Evolutionary conservation across 2,888 invertebrate species (phyloP).

Genomic region (Pachymerium ferrugineum): DNA sequence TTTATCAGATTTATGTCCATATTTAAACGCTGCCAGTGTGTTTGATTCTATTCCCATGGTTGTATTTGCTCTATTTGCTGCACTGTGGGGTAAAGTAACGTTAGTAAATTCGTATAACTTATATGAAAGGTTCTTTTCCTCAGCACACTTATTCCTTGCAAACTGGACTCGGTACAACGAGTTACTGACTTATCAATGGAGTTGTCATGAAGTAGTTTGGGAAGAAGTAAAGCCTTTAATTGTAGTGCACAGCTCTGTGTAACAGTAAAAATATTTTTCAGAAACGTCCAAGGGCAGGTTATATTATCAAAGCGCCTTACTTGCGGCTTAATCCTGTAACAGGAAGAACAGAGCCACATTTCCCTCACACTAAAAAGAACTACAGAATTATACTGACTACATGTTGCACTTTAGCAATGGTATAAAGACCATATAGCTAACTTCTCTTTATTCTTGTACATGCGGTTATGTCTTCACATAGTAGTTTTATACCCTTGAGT

Average conservation of each 20-base stretch:
- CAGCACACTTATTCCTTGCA: background rate
- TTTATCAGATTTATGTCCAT: constrained; percentile 53
- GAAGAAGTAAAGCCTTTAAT: background rate
- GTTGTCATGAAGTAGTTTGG: background rate
- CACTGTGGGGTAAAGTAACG: background rate
- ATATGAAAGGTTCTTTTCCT: background rate
- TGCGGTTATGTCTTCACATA: no score
- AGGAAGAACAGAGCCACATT: constrained; percentile 2
- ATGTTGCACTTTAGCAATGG: background rate
- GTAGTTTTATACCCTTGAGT: no score
- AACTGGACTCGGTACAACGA: background rate
- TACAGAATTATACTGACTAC: background rate
- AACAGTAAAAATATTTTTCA: background rate
- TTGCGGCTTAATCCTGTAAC: constrained; percentile 13
- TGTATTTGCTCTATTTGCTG: background rate
- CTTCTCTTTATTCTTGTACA: background rate
- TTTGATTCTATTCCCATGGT: constrained; percentile 41
- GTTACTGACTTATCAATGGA: background rate
- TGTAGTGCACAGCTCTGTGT: background rate
- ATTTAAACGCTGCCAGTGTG: constrained; percentile 51
- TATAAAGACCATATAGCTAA: background rate
- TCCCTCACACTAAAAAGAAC: background rate
- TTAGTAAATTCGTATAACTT: no score
- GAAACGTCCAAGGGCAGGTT: background rate
- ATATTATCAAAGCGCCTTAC: background rate